Evolutionary conservation across 2,888 invertebrate species (phyloP).

Genomic region (Brenthis daphne): DNA sequence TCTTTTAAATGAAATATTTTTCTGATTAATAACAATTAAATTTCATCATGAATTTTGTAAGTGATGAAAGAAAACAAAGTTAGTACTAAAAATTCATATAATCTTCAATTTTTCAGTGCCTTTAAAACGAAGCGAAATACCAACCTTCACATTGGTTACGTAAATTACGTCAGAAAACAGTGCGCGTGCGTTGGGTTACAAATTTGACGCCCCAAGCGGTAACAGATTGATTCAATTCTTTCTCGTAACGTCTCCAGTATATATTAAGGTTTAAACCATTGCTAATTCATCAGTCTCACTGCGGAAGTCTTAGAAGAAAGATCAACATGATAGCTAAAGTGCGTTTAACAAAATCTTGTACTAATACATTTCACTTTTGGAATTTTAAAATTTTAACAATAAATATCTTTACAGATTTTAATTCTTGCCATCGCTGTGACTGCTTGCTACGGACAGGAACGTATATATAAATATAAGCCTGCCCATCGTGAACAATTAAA

Average conservation of each 20-base stretch:
- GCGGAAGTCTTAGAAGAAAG: constrained; percentile 75
- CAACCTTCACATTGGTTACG: constrained; percentile 79
- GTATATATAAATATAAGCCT: constrained; percentile 54
- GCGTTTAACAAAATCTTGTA: constrained; percentile 44
- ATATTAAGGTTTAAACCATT: constrained; percentile 79
- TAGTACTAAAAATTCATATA: background rate
- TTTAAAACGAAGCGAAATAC: constrained; percentile 40
- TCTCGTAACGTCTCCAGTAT: constrained; percentile 81
- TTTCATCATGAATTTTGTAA: too few species aligned
- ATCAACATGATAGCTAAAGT: constrained; percentile 77
- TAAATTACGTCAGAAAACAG: constrained; percentile 75
- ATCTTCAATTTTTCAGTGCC: constrained; percentile 30
- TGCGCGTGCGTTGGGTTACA: constrained; percentile 62
- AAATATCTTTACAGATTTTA: constrained; percentile 57
- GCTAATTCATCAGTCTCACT: constrained; percentile 78
- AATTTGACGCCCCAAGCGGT: constrained; percentile 70
- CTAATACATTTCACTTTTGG: background rate
- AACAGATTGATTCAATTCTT: constrained; percentile 76
- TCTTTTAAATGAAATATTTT: too few species aligned
- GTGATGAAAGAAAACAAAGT: too few species aligned
- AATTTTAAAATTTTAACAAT: background rate
- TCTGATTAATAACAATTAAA: too few species aligned
- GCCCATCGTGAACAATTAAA: constrained; percentile 56
- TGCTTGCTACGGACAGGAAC: constrained; percentile 56
- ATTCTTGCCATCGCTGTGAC: constrained; percentile 54